phyloP scores from a whole-genome alignment of 2,113 vertebrate species.

The Chlorocebus sabaeus region DNA sequence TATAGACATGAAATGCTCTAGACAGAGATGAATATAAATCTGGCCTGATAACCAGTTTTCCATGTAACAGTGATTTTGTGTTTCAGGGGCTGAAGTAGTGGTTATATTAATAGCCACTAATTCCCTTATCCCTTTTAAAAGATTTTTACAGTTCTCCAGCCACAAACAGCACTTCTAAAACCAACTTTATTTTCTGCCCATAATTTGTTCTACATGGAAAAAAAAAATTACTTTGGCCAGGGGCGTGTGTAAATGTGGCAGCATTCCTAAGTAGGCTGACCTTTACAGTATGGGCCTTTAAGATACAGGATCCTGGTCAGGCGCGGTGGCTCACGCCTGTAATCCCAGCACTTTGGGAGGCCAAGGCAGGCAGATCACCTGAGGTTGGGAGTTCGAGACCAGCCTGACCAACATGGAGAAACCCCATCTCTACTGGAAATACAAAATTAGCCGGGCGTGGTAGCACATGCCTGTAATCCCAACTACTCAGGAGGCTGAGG shows the following conservation, averaged over 20 bases:
- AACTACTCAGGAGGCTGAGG: no score
- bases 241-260: background rate
- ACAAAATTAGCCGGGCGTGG: no score
- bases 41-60: constrained; percentile 60
- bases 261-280: constrained; percentile 22
- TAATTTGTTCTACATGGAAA: constrained; percentile 18
- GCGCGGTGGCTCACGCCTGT: no score
- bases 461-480: no score
- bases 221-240: constrained; percentile 32
- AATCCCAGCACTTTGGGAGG: no score
- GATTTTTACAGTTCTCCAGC: constrained; percentile 7
- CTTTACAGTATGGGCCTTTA: background rate
- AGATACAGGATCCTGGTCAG: background rate
- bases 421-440: no score
- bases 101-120: constrained; percentile 17
- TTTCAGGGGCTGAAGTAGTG: constrained; percentile 23
- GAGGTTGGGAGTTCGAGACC: no score
- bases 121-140: constrained; percentile 54
- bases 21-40: constrained; percentile 55
- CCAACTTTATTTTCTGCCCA: constrained; percentile 35
- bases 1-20: constrained; percentile 59
- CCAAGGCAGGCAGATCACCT: no score
- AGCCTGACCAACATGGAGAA: no score
- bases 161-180: constrained; percentile 47
- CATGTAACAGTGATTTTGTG: constrained; percentile 66